Percentiles rank a stretch among this genome's conserved stretches.
phyloP scores from a whole-genome alignment of 2,888 invertebrate genomes.

The Mythimna lalbum region DNA sequence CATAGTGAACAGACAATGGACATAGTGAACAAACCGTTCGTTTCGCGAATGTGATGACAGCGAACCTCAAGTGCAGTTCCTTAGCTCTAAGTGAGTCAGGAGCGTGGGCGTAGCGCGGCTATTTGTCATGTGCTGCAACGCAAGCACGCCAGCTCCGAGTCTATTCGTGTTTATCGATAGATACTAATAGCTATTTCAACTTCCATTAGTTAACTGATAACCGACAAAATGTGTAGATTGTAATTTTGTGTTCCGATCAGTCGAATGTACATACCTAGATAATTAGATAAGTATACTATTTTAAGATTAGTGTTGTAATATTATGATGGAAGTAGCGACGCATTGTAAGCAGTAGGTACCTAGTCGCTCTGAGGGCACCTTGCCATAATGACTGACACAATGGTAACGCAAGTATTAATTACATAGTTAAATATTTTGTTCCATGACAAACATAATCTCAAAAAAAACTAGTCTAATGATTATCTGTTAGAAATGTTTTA shows the following conservation, averaged over 20 bases:
- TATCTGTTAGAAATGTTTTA: constrained; percentile 49
- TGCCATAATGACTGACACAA: constrained; percentile 65
- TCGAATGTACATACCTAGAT: constrained; percentile 47
- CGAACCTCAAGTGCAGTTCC: constrained; percentile 17
- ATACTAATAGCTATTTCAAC: constrained; percentile 47
- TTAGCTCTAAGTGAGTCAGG: constrained; percentile 14
- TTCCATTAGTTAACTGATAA: constrained; percentile 52
- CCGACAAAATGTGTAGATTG: constrained; percentile 28
- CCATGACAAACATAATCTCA: constrained; percentile 60
- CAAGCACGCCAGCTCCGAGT: constrained; percentile 27
- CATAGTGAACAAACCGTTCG: constrained; percentile 14
- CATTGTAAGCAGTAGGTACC: constrained; percentile 50
- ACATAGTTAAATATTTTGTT: constrained; percentile 58
- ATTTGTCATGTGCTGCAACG: constrained; percentile 18
- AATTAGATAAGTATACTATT: constrained; percentile 30
- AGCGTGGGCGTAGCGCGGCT: constrained; percentile 25
- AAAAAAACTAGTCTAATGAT: constrained; percentile 70
- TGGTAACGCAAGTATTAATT: constrained; percentile 65
- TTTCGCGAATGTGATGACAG: constrained; percentile 13
- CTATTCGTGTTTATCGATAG: constrained; percentile 49
- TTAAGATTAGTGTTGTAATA: constrained; percentile 30
- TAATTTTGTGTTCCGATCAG: constrained; percentile 40
- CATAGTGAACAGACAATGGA: constrained; percentile 21
- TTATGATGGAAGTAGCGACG: constrained; percentile 34
- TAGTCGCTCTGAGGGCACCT: constrained; percentile 47